These are phyloP conservation scores for Anticlea derivata DNA, from an alignment of 2,888 invertebrate genomes.

Conservation along the genomic window DNA sequence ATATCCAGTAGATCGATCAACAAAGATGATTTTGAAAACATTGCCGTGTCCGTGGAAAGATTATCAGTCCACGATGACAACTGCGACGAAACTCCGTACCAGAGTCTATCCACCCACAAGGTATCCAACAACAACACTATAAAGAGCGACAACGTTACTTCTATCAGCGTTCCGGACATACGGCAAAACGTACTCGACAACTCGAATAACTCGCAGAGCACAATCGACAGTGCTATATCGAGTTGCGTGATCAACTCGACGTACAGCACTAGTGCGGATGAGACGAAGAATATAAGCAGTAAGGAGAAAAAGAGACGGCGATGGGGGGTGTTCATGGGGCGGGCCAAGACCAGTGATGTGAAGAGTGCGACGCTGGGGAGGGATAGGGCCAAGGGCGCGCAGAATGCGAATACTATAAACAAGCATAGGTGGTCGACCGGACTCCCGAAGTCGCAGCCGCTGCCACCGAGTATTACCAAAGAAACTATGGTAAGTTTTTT, in stretches of 20 bases:
- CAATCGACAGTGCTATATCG: conserved; percentile 55
- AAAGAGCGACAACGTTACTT: conserved; percentile 67
- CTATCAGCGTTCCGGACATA: conserved; percentile 59
- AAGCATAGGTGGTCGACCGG: conserved; percentile 89
- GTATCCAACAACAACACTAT: conserved; percentile 66
- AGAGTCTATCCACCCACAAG: conserved; percentile 70
- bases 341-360: conserved; percentile 82
- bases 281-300: conserved; percentile 52
- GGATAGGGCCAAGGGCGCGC: conserved; percentile 79
- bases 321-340: conserved; percentile 88
- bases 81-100: conserved; percentile 75
- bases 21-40: conserved; percentile 60
- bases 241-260: conserved; percentile 60
- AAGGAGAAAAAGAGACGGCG: conserved; percentile 86
- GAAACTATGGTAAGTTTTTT: conserved; percentile 87
- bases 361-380: conserved; percentile 88
- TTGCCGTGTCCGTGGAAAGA: conserved; percentile 57
- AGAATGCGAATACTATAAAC: conserved; percentile 65
- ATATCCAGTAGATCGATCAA: conserved; percentile 53
- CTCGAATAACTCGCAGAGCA: conserved; percentile 43
- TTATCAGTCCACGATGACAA: conserved; percentile 65
- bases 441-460: conserved; percentile 87
- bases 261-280: conserved; percentile 57
- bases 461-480: conserved; percentile 90
- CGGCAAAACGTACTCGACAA: conserved; percentile 20